Evolutionary conservation across 2,113 vertebrate species (phyloP).

Genomic region (Rostratula benghalensis): DNA sequence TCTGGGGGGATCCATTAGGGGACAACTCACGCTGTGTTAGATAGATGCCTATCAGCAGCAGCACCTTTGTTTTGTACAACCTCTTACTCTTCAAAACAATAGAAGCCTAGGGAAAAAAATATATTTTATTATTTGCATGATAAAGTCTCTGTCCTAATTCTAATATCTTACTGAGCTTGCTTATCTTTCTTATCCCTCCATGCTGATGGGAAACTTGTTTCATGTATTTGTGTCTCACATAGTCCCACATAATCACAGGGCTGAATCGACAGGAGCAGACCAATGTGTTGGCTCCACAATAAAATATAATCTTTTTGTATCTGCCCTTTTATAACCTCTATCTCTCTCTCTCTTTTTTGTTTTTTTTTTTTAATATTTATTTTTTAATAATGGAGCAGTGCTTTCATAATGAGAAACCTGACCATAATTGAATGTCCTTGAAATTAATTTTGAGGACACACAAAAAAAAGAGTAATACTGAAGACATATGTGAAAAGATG

Average conservation of each 20-base stretch:
- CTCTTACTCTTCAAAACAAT: not conserved
- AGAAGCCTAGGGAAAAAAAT: not conserved
- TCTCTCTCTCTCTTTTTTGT: not conserved
- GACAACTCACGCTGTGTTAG: not conserved
- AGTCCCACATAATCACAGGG: not conserved
- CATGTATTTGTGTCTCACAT: not conserved
- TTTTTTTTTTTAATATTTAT: not conserved
- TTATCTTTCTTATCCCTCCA: not conserved
- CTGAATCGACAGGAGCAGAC: not conserved
- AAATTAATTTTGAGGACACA: not conserved
- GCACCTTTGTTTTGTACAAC: not conserved
- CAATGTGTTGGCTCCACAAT: not conserved
- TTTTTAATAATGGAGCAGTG: not conserved
- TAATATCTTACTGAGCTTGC: not conserved
- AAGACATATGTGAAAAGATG: not conserved
- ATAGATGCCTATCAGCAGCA: not conserved
- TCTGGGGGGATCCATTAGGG: fast-evolving
- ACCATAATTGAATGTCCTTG: not conserved
- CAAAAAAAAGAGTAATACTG: not conserved
- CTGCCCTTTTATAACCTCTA: not conserved
- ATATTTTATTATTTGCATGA: not conserved
- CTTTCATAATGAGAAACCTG: not conserved
- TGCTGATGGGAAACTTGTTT: not conserved
- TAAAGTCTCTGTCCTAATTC: not conserved
- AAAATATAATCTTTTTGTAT: not conserved